Base-by-base conservation (phyloP, 2,797 vertebrate genomes). In the Sebastes oblongus region DNA sequence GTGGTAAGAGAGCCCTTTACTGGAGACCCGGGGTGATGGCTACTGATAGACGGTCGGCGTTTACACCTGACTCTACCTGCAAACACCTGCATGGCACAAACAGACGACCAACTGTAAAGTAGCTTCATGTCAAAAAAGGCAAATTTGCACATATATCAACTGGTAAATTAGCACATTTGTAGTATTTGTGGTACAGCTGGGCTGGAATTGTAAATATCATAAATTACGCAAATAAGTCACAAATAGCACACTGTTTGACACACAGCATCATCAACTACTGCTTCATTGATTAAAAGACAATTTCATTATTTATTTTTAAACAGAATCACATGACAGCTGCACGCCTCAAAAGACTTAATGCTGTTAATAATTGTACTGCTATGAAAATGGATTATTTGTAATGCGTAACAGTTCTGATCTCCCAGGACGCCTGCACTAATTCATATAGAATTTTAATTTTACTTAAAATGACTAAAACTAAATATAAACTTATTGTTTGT, bases 11-110 rank as follows among this genome's bases (percentile, higher is more conserved):
- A 80, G 69, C 6, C 61, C n/a, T 65, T 65, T 65, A 39, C 61
- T 64, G 66, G 66, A 68, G 66, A 54, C 36, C 56, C 46, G 9
- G 77, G 77, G 69, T 75, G 66, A 86, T 64, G 66, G 72, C 50
- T 20, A n/a, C 20, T 13, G 25, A 59, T 59, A 58, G 58, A 20
- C 5, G 16, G 24, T 52, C 50, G 5, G 24, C 14, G 64, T 9
- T 12, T 10, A 64, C 74, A 81, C 70, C 67, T 79, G 87, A 77
- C 22, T 86, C 82, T 58, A 84, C 68, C 82, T 68, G 77, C 50
- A 77, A 52, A 76, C 80, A 74, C 75, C 66, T 80, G 70, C 22
- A 50, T 20, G 30, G 34, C 16, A 1, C 36, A 66, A 32, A 70
- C 66, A 66, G 5, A 59, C 6, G 3, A 16, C 3, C 1, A 2